These are phyloP conservation scores for Pipistrellus nathusii DNA, from an alignment of 2,797 vertebrate genomes.

Conservation along the genomic window DNA sequence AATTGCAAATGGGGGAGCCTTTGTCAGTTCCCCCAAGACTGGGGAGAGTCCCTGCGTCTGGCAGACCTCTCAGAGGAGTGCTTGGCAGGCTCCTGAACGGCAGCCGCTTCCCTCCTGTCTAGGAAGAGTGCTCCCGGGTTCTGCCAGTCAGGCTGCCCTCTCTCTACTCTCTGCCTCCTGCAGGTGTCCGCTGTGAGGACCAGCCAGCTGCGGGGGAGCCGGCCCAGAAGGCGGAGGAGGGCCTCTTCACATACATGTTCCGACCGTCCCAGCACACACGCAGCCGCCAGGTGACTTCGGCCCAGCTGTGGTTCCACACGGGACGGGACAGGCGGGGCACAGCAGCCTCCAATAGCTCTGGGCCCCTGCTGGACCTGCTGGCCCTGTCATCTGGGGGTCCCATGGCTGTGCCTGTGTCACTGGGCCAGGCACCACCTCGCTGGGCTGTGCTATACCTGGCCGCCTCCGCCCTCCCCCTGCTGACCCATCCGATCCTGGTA, in stretches of 20 bases:
- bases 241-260: conserved; percentile 92
- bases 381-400: conserved; percentile 83
- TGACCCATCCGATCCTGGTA: conserved; percentile 88
- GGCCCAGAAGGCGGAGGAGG: conserved; percentile 73
- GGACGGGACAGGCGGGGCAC: conserved; percentile 81
- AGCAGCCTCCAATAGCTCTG: conserved; percentile 79
- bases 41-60: neutral
- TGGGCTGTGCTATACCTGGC: conserved; percentile 92
- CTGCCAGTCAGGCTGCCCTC: neutral
- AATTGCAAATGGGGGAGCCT: neutral
- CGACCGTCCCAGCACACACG: conserved; percentile 89
- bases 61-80: neutral
- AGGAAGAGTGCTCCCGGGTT: neutral
- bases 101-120: neutral
- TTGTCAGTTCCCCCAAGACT: neutral
- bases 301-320: conserved; percentile 94
- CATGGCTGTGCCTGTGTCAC: conserved; percentile 70
- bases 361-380: conserved; percentile 68
- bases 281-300: conserved; percentile 88
- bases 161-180: neutral
- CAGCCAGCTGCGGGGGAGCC: neutral
- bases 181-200: conserved; percentile 63
- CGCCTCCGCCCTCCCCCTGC: conserved; percentile 77
- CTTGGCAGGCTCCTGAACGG: neutral
- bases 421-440: conserved; percentile 77